Evolutionary conservation across 2,888 invertebrate genomes (phyloP).

Genomic region (Lasioglossum morio): DNA sequence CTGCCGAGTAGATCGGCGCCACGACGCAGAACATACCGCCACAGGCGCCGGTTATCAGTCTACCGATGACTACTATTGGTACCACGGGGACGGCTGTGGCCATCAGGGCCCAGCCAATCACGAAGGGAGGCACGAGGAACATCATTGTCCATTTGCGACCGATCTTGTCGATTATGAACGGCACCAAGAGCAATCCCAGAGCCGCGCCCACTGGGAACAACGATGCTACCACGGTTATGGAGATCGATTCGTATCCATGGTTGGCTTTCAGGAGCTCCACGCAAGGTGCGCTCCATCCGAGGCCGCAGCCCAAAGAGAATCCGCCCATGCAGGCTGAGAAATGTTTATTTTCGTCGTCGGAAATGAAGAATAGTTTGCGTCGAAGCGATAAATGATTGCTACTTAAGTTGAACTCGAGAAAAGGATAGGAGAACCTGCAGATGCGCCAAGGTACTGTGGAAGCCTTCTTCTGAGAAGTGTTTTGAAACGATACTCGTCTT

Average conservation of each 20-base stretch:
- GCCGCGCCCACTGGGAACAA: constrained; percentile 86
- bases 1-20: constrained; percentile 92
- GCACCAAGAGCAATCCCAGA: constrained; percentile 77
- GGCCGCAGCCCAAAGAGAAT: constrained; percentile 81
- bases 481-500: neutral
- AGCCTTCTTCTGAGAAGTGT: constrained; percentile 82
- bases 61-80: constrained; percentile 87
- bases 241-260: constrained; percentile 84
- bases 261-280: constrained; percentile 79
- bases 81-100: constrained; percentile 87
- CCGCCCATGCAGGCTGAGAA: constrained; percentile 76
- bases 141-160: constrained; percentile 90
- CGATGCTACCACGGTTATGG: constrained; percentile 86
- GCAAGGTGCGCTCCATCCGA: constrained; percentile 85
- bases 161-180: constrained; percentile 87
- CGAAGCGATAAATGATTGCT: neutral
- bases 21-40: constrained; percentile 92
- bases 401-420: neutral
- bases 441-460: constrained; percentile 88
- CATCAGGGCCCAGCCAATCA: constrained; percentile 89
- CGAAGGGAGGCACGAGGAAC: constrained; percentile 87
- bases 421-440: constrained; percentile 80
- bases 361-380: neutral
- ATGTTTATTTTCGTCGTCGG: neutral
- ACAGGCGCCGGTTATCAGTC: constrained; percentile 90